phyloP scores from a whole-genome alignment of 2,888 invertebrate species.

The Heliconius hortense region DNA sequence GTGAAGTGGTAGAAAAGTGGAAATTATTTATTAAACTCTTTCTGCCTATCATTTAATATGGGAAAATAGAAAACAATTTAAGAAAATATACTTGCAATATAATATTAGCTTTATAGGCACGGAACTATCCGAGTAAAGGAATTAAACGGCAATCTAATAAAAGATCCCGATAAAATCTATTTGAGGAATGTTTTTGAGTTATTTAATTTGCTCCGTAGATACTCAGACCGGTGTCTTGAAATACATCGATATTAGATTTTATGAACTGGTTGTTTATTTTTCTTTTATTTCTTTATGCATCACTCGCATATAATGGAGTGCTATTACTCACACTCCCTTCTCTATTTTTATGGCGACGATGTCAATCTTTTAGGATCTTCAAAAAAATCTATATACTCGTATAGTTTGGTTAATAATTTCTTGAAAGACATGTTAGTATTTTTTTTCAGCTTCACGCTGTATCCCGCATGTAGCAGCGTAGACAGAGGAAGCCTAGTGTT shows the following conservation, averaged over 20 bases:
- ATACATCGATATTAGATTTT: conserved; percentile 2
- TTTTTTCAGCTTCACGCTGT: too few species aligned
- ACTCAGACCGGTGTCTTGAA: conserved; percentile 3
- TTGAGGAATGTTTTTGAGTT: conserved; percentile 25
- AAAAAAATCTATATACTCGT: too few species aligned
- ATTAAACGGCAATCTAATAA: conserved; percentile 23
- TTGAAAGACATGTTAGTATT: too few species aligned
- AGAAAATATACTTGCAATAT: not conserved
- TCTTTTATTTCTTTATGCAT: not conserved
- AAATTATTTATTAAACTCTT: not conserved
- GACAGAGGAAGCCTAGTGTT: too few species aligned
- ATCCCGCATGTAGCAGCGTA: too few species aligned
- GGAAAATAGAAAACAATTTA: not conserved
- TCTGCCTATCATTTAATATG: not conserved
- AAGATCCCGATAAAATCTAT: conserved; percentile 20
- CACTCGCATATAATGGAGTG: not conserved
- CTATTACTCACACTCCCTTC: not conserved
- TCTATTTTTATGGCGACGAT: not conserved
- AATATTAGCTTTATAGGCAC: not conserved
- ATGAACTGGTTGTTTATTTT: not conserved
- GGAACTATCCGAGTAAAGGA: conserved; percentile 10
- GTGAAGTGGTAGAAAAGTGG: not conserved
- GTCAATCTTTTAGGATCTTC: too few species aligned
- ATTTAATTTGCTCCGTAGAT: conserved; percentile 26
- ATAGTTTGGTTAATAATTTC: too few species aligned